Base-by-base conservation (phyloP, 2,888 invertebrate genomes). In the Agrilus cyanescens region DNA sequence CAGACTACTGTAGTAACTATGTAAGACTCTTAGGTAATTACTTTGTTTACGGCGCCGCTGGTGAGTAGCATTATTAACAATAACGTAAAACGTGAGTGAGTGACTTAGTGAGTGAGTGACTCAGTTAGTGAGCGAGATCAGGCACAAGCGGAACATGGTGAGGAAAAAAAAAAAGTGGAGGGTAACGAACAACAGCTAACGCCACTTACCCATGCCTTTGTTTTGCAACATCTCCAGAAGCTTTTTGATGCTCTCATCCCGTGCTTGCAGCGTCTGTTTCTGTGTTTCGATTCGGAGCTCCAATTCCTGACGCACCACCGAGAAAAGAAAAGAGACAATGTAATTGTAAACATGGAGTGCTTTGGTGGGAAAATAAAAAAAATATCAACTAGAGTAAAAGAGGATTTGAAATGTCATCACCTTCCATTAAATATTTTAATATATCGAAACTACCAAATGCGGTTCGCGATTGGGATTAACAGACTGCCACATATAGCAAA, bases 181-280 rank as follows among this genome's bases (percentile, higher is more conserved):
- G 33, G 44, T 10, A 25, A 25, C 10, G 2, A 25, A 8, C 25
- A 25, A 25, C 25, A 25, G 25, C 25, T 25, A 25, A 42, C 40
- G 46, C 47, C 59, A 72, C 88, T 79, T 75, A 90, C 91, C 90
- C 79, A 91, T 86, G 68, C 93, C 93, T 73, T 93, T 94, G 66
- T 87, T 91, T 69, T 96, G 95, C 46, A 97, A 78, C 94, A 97
- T 95, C 75, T 97, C 96, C 61, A 97, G 76, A 59, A 97, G 78
- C 70, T 95, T 96, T 74, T 96, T 96, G 66, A 97, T 96, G 69
- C 94, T 95, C 63, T 96, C 96, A 70, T 97, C 96, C 57, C 96
- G 77, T 37, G 96, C 93, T 63, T 87, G 85, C 53, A 97, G 74
- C 36, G 96, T 97, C 72, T 96, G 95, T 69, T 96, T 96, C 71